Percentiles rank a stretch among this genome's conserved stretches.
phyloP scores from a whole-genome alignment of 2,888 invertebrate species.

The Epinotia nisella region DNA sequence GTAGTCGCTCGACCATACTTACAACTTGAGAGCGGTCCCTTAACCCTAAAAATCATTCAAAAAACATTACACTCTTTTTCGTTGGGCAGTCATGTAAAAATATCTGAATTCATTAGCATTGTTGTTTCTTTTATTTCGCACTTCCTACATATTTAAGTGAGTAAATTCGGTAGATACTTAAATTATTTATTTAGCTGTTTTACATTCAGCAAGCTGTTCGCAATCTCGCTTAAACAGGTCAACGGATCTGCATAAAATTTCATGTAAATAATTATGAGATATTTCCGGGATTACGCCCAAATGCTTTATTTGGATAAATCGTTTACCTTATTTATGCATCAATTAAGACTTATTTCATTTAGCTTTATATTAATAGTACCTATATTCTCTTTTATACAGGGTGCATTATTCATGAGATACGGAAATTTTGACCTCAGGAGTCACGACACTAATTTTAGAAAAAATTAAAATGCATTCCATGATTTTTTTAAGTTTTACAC shows the following conservation, averaged over 20 bases:
- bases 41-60: not conserved
- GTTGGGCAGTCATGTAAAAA: no score
- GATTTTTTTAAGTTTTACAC: no score
- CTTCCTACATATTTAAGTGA: no score
- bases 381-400: no score
- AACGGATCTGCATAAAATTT: constrained; percentile 34
- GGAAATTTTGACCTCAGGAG: no score
- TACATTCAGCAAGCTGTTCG: constrained; percentile 18
- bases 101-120: not conserved
- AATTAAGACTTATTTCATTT: constrained; percentile 2
- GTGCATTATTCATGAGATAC: no score
- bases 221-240: constrained; percentile 24
- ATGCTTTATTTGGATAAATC: constrained; percentile 40
- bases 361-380: not conserved
- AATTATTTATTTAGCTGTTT: constrained; percentile 15
- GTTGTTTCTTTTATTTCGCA: not conserved
- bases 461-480: no score
- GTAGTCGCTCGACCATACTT: not conserved
- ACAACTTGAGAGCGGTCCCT: not conserved
- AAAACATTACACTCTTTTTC: no score
- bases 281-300: constrained; percentile 34
- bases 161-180: constrained; percentile 1
- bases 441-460: no score
- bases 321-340: constrained; percentile 31
- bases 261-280: constrained; percentile 31